Evolutionary conservation across 2,888 invertebrate genomes (phyloP).

Genomic region (Pachliopta kotzebuea): DNA sequence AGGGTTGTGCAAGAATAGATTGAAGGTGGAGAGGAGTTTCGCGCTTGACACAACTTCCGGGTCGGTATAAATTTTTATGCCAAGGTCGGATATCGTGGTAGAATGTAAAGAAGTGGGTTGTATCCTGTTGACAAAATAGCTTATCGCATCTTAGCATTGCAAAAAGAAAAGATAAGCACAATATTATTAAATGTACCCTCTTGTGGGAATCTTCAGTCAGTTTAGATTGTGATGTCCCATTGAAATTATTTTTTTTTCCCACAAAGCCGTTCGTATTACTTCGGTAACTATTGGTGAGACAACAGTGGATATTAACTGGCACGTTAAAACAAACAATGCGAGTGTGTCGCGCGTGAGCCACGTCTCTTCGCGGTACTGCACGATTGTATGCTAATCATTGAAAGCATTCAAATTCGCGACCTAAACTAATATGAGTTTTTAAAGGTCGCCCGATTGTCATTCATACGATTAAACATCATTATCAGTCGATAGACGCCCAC

Average conservation of each 20-base stretch:
- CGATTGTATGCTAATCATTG: slow-evolving; percentile 28
- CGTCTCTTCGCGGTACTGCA: slow-evolving; percentile 15
- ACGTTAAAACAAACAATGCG: slow-evolving; percentile 27
- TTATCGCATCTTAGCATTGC: slow-evolving; percentile 10
- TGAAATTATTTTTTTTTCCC: slow-evolving; percentile 3
- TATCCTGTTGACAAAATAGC: slow-evolving; percentile 5
- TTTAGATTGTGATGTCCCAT: not conserved
- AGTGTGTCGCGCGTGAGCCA: slow-evolving; percentile 21
- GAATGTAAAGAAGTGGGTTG: slow-evolving; percentile 9
- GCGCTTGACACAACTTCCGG: slow-evolving; percentile 15
- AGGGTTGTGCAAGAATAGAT: slow-evolving; percentile 14
- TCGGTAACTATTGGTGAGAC: slow-evolving; percentile 6
- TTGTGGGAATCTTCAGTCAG: not conserved
- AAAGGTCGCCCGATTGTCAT: slow-evolving; percentile 18
- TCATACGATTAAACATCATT: not conserved
- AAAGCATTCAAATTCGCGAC: slow-evolving; percentile 24
- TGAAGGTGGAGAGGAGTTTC: not conserved
- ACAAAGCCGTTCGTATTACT: slow-evolving; percentile 4
- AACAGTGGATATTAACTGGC: slow-evolving; percentile 10
- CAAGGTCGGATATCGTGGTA: slow-evolving; percentile 3
- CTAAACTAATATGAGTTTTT: not conserved
- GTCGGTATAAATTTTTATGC: slow-evolving; percentile 14
- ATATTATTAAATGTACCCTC: too few relatives aligned
- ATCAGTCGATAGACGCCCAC: too few relatives aligned
- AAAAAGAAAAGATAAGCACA: not conserved